Base-by-base conservation (phyloP, 1,140 invertebrate genomes). In the Pseudomyrmex pallidus region DNA sequence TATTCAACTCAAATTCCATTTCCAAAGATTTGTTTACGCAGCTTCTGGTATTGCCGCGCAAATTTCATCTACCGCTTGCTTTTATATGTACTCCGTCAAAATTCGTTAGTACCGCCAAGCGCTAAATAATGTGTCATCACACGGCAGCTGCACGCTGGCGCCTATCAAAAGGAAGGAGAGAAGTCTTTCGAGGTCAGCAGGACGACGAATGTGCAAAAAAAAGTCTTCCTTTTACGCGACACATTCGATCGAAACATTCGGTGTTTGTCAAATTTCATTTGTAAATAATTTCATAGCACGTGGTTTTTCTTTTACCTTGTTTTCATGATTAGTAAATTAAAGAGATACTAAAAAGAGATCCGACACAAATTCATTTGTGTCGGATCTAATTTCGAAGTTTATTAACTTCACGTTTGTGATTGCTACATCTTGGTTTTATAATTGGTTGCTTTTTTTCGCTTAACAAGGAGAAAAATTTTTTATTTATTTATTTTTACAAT, bases 51-150 rank as follows among this genome's bases (percentile, higher is more conserved):
- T 61, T 35, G 22, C 25, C 35, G 74, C 63, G 25, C 25, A 9
- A 57, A 82, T 73, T 20, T 56, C 20, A 77, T 66, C 57, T 62
- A 77, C 59, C 84, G 76, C 80, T 77, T 80, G 87, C 68, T 86
- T 77, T 67, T 56, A 89, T 76, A 61, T 73, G 74, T 35, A 5
- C 0, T 35, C 59, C 52, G 20, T 54, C 46, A 25, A 83, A 89
- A 87, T 89, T 89, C 87, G 87, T 89, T 89, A 87, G 87, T 85
- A 89, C 82, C 82, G 85, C 72, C 76, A 87, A 85, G 85, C 87
- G 87, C 87, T 85, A 89, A 78, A 35, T 35, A 35, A 25, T 25
- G 25, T 25, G 35, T 68, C 56, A 61, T 74, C 67, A 82, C 67
- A 82, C 74, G 82, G 80, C 74, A 84, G 85, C 85, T 89, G 87